A percentile compares a stretch with the other conserved stretches of the same genome.
Evolutionary conservation across 2,888 invertebrate genomes (phyloP).

Genomic region (Aradus depressus): DNA sequence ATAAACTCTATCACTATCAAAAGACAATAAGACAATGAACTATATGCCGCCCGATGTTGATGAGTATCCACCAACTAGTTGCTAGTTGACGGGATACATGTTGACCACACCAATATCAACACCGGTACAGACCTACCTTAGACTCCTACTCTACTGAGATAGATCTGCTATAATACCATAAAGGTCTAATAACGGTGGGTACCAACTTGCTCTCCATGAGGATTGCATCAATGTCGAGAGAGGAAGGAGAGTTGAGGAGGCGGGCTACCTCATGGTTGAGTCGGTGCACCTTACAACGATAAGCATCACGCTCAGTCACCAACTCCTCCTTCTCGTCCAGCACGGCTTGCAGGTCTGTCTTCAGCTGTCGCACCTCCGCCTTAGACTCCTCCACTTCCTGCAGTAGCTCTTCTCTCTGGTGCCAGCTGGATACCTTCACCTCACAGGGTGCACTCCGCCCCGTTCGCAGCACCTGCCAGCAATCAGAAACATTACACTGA

Average conservation of each 20-base stretch:
- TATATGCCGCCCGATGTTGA: too few relatives aligned
- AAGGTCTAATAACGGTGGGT: too few relatives aligned
- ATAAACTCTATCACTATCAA: too few relatives aligned
- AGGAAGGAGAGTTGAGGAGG: slow-evolving; percentile 46
- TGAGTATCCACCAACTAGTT: too few relatives aligned
- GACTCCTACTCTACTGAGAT: too few relatives aligned
- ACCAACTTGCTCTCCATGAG: slow-evolving; percentile 72
- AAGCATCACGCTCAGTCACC: slow-evolving; percentile 67
- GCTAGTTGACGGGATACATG: too few relatives aligned
- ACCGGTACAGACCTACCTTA: too few relatives aligned
- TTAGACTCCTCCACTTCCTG: slow-evolving; percentile 48
- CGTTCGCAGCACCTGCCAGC: neutral
- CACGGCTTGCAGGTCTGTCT: slow-evolving; percentile 62
- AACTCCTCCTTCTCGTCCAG: slow-evolving; percentile 78
- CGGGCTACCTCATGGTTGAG: slow-evolving; percentile 68
- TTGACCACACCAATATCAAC: too few relatives aligned
- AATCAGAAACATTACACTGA: too few relatives aligned
- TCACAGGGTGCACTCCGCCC: neutral
- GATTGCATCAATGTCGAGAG: slow-evolving; percentile 64
- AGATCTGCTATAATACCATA: too few relatives aligned
- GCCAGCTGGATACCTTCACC: slow-evolving; percentile 33
- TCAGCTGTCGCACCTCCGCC: slow-evolving; percentile 48
- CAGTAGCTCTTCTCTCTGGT: slow-evolving; percentile 55
- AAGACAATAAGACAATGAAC: too few relatives aligned
- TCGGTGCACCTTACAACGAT: slow-evolving; percentile 66